These are phyloP conservation scores for Archips crataeganus DNA, from an alignment of 2,888 invertebrate genomes.

Conservation along the genomic window DNA sequence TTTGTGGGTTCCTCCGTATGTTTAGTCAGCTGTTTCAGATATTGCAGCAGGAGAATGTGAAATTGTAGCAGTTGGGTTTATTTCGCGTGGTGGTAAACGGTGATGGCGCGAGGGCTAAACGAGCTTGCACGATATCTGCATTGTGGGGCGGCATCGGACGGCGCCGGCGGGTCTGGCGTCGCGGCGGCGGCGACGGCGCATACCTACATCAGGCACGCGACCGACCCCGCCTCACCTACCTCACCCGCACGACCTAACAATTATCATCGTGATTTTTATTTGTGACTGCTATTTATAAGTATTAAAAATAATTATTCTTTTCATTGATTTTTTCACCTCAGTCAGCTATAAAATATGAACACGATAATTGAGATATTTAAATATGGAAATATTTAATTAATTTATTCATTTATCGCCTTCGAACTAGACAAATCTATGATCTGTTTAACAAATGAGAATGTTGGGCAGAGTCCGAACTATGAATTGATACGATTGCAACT, in stretches of 20 bases:
- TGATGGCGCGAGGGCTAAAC: constrained; percentile 58
- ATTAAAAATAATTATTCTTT: too few relatives aligned
- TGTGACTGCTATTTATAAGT: constrained; percentile 54
- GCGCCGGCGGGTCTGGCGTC: constrained; percentile 83
- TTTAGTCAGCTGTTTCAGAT: constrained; percentile 41
- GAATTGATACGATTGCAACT: constrained; percentile 35
- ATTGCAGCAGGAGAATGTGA: constrained; percentile 44
- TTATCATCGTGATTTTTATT: constrained; percentile 74
- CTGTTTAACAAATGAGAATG: constrained; percentile 32
- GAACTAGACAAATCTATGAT: constrained; percentile 5
- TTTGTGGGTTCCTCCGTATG: constrained; percentile 32
- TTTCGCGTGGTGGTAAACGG: constrained; percentile 64
- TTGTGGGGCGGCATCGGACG: constrained; percentile 73
- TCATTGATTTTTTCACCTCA: too few relatives aligned
- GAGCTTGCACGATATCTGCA: constrained; percentile 83
- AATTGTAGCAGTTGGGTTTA: constrained; percentile 43
- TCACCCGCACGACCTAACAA: constrained; percentile 58
- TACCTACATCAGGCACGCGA: constrained; percentile 84
- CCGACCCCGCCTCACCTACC: constrained; percentile 53
- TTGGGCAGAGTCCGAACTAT: constrained; percentile 24
- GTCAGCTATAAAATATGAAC: too few relatives aligned
- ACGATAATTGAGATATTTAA: background rate
- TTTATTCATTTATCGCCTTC: background rate
- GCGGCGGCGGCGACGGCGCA: constrained; percentile 80
- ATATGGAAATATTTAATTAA: background rate